These are phyloP conservation scores for Bombycilla garrulus DNA, from an alignment of 2,113 vertebrate species.

Conservation along the genomic window DNA sequence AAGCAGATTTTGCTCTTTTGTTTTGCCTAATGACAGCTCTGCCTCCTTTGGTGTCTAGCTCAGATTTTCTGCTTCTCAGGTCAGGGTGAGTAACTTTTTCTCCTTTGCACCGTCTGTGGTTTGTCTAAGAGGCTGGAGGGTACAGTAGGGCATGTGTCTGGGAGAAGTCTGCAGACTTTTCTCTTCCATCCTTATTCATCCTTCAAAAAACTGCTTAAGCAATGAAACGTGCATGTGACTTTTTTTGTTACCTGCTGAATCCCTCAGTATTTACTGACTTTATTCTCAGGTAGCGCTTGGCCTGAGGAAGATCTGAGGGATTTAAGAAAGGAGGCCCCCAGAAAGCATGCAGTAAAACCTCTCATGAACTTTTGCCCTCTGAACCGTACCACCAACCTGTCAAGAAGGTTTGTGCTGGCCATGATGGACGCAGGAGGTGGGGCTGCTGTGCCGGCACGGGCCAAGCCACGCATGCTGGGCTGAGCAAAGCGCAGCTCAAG, in stretches of 20 bases:
- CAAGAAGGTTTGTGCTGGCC: constrained; percentile 44
- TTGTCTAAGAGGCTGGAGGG: not conserved
- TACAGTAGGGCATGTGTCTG: not conserved
- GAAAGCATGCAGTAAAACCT: constrained; percentile 50
- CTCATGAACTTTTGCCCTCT: constrained; percentile 63
- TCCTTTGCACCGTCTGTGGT: not conserved
- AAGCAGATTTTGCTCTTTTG: not conserved
- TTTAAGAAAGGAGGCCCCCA: not conserved
- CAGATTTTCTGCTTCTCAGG: not conserved
- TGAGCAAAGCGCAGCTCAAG: fast-evolving
- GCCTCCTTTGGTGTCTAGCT: not conserved
- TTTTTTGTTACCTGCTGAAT: constrained; percentile 13
- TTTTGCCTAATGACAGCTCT: not conserved
- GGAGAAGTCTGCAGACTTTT: not conserved
- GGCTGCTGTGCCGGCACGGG: fast-evolving
- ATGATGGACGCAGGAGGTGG: constrained; percentile 5
- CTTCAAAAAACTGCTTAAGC: not conserved
- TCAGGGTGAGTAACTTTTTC: not conserved
- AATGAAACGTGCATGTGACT: not conserved
- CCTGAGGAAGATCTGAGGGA: constrained; percentile 1
- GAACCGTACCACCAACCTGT: not conserved
- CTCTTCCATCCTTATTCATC: not conserved
- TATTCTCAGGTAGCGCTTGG: constrained; percentile 32
- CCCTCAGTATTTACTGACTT: not conserved
- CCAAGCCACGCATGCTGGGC: not conserved